phyloP scores from a whole-genome alignment of 1,140 invertebrate species.

The Bombus sibiricus region DNA sequence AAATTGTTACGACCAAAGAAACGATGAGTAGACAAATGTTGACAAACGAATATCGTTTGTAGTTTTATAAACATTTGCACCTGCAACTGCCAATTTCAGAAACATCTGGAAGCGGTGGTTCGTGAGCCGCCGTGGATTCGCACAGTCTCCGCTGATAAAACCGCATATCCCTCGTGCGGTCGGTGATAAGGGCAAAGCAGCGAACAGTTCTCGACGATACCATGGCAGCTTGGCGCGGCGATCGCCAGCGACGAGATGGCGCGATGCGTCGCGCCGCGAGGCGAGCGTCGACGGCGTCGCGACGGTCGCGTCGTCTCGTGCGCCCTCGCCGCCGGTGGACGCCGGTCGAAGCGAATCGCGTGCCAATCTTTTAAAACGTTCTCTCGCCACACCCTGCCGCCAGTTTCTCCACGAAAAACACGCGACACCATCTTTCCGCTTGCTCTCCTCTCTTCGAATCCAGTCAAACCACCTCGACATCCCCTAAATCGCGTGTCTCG shows the following conservation, averaged over 20 bases:
- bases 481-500: neutral
- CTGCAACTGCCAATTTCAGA: too few species aligned
- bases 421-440: neutral
- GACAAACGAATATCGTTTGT: too few species aligned
- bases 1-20: too few species aligned
- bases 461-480: neutral
- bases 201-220: too few species aligned
- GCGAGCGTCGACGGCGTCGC: conserved; percentile 36
- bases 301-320: conserved; percentile 7
- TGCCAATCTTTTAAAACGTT: conserved; percentile 64
- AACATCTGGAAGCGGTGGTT: too few species aligned
- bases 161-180: conserved; percentile 3
- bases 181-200: too few species aligned
- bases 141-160: conserved; percentile 4
- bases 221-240: neutral
- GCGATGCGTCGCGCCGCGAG: conserved; percentile 14
- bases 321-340: conserved; percentile 58
- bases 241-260: conserved; percentile 32
- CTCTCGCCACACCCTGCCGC: conserved; percentile 71
- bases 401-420: conserved; percentile 48
- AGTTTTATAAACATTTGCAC: too few species aligned
- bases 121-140: neutral
- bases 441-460: too few species aligned
- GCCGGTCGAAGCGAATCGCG: conserved; percentile 64
- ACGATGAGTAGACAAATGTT: too few species aligned